Evolutionary conservation across 2,113 vertebrate species (phyloP).

Genomic region (Puntigrus tetrazona): DNA sequence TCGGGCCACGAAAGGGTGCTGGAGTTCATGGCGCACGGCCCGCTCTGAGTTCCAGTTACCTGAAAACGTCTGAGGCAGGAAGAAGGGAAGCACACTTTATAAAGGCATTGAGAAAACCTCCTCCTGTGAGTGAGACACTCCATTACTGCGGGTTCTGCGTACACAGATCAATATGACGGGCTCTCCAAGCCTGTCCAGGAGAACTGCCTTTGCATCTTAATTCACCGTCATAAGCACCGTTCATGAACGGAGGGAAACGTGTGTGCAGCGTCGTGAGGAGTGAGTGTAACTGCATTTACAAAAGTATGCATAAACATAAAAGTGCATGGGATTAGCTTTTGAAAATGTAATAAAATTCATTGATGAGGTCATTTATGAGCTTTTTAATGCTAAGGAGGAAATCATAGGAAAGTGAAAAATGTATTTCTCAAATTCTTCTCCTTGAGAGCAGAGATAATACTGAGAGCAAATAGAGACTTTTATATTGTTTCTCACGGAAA

Average conservation of each 20-base stretch:
- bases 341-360: background rate
- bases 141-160: background rate
- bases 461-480: background rate
- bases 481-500: background rate
- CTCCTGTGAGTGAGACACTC: conserved; percentile 1
- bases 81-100: background rate
- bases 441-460: background rate
- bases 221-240: conserved; percentile 28
- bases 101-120: background rate
- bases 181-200: background rate
- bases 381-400: background rate
- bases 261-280: background rate
- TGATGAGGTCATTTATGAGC: background rate
- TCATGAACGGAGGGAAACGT: background rate
- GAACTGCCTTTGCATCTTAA: background rate
- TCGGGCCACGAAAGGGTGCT: conserved; percentile 82
- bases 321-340: background rate
- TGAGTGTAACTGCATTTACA: conserved; percentile 1
- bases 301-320: background rate
- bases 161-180: conserved; percentile 13
- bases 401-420: background rate
- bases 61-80: conserved; percentile 83
- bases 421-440: background rate
- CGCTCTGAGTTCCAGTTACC: conserved; percentile 90
- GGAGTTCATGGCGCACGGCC: conserved; percentile 84